Percentiles rank a stretch among this genome's conserved stretches.
phyloP scores from a whole-genome alignment of 2,797 vertebrate species.

The Melanotaenia parkinsoni region DNA sequence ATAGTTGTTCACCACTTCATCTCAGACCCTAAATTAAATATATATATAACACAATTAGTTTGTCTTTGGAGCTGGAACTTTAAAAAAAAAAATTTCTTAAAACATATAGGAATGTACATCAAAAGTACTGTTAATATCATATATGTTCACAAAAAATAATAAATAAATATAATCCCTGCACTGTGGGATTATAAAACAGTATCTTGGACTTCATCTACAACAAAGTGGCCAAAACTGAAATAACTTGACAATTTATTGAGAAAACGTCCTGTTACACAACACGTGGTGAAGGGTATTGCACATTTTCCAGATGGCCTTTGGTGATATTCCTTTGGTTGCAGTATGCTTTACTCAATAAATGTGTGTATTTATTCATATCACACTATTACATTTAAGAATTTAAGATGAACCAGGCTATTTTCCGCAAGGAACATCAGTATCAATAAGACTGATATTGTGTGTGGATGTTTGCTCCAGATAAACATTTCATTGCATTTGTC shows the following conservation, averaged over 20 bases:
- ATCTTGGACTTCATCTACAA: slow-evolving; percentile 6
- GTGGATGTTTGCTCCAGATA: not conserved
- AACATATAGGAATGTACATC: not conserved
- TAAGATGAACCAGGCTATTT: slow-evolving; percentile 9
- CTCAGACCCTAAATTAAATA: no score
- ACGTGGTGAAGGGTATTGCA: not conserved
- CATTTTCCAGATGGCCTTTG: slow-evolving; percentile 12
- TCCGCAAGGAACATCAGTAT: slow-evolving; percentile 1
- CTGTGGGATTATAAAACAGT: slow-evolving; percentile 2
- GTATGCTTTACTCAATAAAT: slow-evolving; percentile 4
- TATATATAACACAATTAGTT: not conserved
- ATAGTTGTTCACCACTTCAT: not conserved
- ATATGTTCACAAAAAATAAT: not conserved
- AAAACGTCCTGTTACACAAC: slow-evolving; percentile 2
- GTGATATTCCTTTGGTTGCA: slow-evolving; percentile 12
- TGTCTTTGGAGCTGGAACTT: not conserved
- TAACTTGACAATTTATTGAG: not conserved
- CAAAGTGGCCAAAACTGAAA: not conserved
- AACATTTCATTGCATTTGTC: not conserved
- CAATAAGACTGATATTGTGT: not conserved
- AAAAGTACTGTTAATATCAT: not conserved
- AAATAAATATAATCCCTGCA: not conserved
- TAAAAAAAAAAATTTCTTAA: not conserved
- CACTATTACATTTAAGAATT: slow-evolving; percentile 1
- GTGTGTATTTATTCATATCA: not conserved